These are phyloP conservation scores for Lepidochrysops patricia DNA, from an alignment of 2,888 invertebrate genomes.

Conservation along the genomic window DNA sequence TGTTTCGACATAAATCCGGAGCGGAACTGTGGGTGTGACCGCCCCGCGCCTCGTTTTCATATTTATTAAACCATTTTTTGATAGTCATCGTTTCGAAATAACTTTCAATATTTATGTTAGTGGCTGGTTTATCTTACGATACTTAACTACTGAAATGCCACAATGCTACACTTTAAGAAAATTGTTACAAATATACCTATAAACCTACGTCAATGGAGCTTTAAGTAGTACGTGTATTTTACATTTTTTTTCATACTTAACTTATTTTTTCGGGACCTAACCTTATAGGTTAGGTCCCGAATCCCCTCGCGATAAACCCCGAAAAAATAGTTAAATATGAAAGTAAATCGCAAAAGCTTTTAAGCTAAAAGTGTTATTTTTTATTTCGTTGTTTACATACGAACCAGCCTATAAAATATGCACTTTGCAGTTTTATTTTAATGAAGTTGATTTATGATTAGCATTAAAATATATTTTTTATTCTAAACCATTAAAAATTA, in stretches of 20 bases:
- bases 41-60: conserved; percentile 48
- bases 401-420: too few species aligned
- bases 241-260: not conserved
- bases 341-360: too few species aligned
- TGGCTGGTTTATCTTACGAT: not conserved
- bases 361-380: too few species aligned
- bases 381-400: too few species aligned
- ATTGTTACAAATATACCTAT: not conserved
- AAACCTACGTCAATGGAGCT: not conserved
- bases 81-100: conserved; percentile 10
- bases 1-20: conserved; percentile 70
- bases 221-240: too few species aligned
- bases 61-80: conserved; percentile 38
- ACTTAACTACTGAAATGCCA: not conserved
- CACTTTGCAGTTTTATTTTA: too few species aligned
- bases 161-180: not conserved
- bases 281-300: too few species aligned
- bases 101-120: not conserved
- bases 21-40: conserved; percentile 71
- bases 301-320: too few species aligned
- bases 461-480: not conserved
- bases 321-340: too few species aligned
- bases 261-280: too few species aligned
- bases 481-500: not conserved
- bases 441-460: not conserved